Percentiles rank a stretch among this genome's conserved stretches.
Conservation (phyloP, 1,140 invertebrate species). For the Aleiodes sp. region DNA sequence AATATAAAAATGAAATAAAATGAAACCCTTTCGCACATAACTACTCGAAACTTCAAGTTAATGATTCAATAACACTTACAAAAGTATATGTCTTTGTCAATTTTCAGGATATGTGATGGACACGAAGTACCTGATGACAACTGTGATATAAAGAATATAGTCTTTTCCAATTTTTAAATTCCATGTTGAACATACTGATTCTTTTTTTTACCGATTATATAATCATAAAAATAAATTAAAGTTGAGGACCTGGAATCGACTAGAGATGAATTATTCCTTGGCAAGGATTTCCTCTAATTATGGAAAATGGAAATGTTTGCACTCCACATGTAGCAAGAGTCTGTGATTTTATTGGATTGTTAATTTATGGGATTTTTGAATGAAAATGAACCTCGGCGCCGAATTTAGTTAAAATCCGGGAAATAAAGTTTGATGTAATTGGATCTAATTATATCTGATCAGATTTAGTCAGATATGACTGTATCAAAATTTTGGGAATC, state of each 20-base stretch:
- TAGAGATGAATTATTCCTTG: neutral
- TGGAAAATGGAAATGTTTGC: too few relatives aligned
- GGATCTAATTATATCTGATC: too few relatives aligned
- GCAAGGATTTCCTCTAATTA: too few relatives aligned
- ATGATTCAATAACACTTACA: neutral
- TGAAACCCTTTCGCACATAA: neutral
- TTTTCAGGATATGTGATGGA: constrained; percentile 9
- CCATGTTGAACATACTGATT: neutral
- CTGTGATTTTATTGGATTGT: too few relatives aligned
- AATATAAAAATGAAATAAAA: neutral
- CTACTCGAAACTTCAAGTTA: neutral
- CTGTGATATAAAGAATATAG: constrained; percentile 9
- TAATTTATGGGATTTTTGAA: too few relatives aligned
- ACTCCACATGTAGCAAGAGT: too few relatives aligned
- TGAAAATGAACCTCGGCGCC: too few relatives aligned
- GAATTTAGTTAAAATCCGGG: too few relatives aligned
- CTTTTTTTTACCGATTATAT: neutral
- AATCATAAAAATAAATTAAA: neutral
- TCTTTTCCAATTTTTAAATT: too few relatives aligned
- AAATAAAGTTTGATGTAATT: too few relatives aligned
- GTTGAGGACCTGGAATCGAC: neutral
- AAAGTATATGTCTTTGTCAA: neutral
- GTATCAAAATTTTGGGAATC: too few relatives aligned
- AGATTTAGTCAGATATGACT: too few relatives aligned
- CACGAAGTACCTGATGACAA: constrained; percentile 10